Conservation (phyloP, 2,888 invertebrate species). For the Xestobium rufovillosum region DNA sequence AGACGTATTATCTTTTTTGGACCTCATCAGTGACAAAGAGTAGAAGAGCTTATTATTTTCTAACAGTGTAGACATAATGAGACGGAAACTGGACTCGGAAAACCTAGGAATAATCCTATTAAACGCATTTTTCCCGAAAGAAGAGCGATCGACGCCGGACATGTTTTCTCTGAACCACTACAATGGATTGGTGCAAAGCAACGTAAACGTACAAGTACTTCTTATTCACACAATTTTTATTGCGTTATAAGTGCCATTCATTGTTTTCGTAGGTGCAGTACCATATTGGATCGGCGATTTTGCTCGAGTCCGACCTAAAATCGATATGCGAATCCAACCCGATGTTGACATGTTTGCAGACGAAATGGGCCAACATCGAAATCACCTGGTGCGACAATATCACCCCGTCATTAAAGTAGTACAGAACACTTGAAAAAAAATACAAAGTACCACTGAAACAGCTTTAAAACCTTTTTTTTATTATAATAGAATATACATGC, state of each 20-base stretch:
- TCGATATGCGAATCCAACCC: conserved; percentile 77
- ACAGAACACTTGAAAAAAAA: no score
- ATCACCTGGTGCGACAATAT: conserved; percentile 76
- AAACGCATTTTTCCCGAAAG: conserved; percentile 84
- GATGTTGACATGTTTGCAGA: conserved; percentile 87
- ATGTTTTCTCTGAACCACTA: conserved; percentile 85
- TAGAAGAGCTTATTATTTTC: conserved; percentile 34
- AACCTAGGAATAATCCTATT: conserved; percentile 84
- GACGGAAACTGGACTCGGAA: conserved; percentile 81
- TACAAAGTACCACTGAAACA: no score
- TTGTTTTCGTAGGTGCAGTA: conserved; percentile 54
- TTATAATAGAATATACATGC: no score
- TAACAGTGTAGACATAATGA: conserved; percentile 80
- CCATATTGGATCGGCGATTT: conserved; percentile 71
- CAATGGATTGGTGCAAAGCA: conserved; percentile 84
- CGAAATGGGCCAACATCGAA: conserved; percentile 95
- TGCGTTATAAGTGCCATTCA: conserved; percentile 3
- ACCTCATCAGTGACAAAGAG: conserved; percentile 80
- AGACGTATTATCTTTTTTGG: conserved; percentile 73
- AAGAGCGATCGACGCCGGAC: conserved; percentile 69
- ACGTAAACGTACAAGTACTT: conserved; percentile 63
- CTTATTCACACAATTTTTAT: conserved; percentile 9
- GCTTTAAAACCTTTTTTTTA: no score
- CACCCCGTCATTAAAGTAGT: conserved; percentile 79
- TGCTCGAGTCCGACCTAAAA: conserved; percentile 79